A percentile compares a stretch with the other conserved stretches of the same genome.
Evolutionary conservation across 1,140 invertebrate species (phyloP).

Genomic region (Scaptomyza pallida): DNA sequence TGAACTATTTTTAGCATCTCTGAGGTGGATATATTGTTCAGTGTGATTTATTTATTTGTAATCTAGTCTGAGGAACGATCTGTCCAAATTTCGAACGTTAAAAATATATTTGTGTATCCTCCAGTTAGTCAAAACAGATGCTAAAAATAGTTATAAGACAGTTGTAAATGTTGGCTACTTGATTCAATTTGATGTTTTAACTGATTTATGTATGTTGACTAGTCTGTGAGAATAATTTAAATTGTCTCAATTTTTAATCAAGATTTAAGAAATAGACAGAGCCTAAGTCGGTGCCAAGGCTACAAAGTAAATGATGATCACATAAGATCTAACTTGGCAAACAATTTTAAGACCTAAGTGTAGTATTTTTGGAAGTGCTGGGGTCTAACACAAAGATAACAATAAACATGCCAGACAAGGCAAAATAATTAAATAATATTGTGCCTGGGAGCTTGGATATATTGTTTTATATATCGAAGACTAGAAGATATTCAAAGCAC

Average conservation of each 20-base stretch:
- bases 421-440: slow-evolving; percentile 2
- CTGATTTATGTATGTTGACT: slow-evolving; percentile 56
- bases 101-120: too few relatives aligned
- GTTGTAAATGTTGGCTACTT: too few relatives aligned
- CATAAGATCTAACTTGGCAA: slow-evolving; percentile 9
- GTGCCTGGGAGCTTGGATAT: slow-evolving; percentile 22
- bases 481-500: slow-evolving; percentile 57
- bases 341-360: slow-evolving; percentile 6
- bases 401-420: slow-evolving; percentile 23
- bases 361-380: slow-evolving; percentile 21
- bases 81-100: too few relatives aligned
- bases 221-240: slow-evolving; percentile 4
- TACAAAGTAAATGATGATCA: neutral
- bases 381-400: neutral
- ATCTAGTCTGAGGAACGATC: too few relatives aligned
- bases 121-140: too few relatives aligned
- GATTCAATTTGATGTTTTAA: too few relatives aligned
- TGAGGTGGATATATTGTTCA: too few relatives aligned
- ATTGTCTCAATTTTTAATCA: slow-evolving; percentile 47
- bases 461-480: slow-evolving; percentile 32
- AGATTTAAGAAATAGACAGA: slow-evolving; percentile 17
- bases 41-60: too few relatives aligned
- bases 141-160: neutral
- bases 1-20: slow-evolving; percentile 1
- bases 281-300: slow-evolving; percentile 37